Base-by-base conservation (phyloP, 1,140 invertebrate species). In the Papilio aristodemus region DNA sequence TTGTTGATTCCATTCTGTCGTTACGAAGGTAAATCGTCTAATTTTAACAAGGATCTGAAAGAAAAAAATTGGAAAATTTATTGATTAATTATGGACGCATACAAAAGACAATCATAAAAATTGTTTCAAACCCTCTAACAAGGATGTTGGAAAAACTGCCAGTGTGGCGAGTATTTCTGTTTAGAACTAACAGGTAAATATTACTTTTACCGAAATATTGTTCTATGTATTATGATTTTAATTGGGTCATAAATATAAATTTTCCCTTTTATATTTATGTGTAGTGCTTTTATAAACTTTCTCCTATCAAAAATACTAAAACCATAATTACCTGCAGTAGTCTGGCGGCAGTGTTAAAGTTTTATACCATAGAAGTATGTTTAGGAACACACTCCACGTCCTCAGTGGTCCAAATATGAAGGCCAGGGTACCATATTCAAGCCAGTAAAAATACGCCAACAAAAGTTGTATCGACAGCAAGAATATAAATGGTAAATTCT, bases 401-500 rank as follows among this genome's bases (percentile, higher is more conserved):
- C 96, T 92, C 11, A 97, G 89, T 11, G 96, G 96, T 41, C 96
- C 96, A 36, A 97, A 85, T 50, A 97, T 70, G 68, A 96, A 94
- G 0, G 96, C 95, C 78, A 96, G 79, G 10, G 93, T 95, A 10
- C 97, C 97, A 91, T 97, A 97, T 5, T 96, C 96, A 27, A 95
- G 81, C 93, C 95, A 96, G 80, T 97, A 97, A 75, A 94, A 95
- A 79, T 96, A 95, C 0, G 95, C 94, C 81, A 96, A 93, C 63
- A 94, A 86, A n/a, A 94, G 78, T 92, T 97, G 95, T 77, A 96
- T 92, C 4, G 92, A 79, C n/a, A 97, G 70, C 22, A 93, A 71
- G 69, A 90, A 77, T 71, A 92, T 84, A 74, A 92, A 92, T 9
- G 92, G 89, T 38, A 92, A 71, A 80, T 92, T 85, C 54, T 68